Percentiles rank a stretch among this genome's conserved stretches.
These are phyloP conservation scores for Dicentrarchus labrax DNA, from an alignment of 2,113 vertebrate species.

Conservation along the genomic window DNA sequence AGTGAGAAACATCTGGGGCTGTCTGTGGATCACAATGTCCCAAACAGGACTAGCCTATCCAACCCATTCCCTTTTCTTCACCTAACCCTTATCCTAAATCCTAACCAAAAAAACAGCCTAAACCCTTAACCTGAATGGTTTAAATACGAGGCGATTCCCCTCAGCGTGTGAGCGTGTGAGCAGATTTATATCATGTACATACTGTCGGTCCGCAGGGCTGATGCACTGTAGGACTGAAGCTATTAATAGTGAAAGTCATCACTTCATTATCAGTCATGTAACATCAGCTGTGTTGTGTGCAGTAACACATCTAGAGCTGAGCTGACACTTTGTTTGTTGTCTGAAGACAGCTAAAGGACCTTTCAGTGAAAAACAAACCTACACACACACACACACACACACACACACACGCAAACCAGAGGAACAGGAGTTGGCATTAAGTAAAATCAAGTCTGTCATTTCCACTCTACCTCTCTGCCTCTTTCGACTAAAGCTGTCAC, in stretches of 20 bases:
- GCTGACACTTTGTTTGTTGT: conserved; percentile 33
- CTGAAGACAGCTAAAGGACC: conserved; percentile 24
- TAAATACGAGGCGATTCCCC: no score
- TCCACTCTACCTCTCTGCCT: conserved; percentile 40
- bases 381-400: conserved; percentile 2
- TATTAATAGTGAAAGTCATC: conserved; percentile 1
- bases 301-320: not conserved
- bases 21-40: not conserved
- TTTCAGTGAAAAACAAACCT: conserved; percentile 23
- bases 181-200: not conserved
- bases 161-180: not conserved
- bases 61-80: not conserved
- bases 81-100: not conserved
- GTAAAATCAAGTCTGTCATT: conserved; percentile 58
- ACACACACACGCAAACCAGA: not conserved
- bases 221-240: not conserved
- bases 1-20: not conserved
- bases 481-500: conserved; percentile 58
- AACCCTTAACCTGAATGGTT: not conserved
- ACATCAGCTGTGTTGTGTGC: conserved; percentile 6
- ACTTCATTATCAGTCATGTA: not conserved
- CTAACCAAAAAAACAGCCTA: not conserved
- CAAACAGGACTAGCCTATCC: not conserved
- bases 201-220: not conserved
- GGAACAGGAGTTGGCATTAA: conserved; percentile 42